Percentiles rank a stretch among this genome's conserved stretches.
These are phyloP conservation scores for Cepaea nemoralis DNA, from an alignment of 1,140 invertebrate species.

Conservation along the genomic window DNA sequence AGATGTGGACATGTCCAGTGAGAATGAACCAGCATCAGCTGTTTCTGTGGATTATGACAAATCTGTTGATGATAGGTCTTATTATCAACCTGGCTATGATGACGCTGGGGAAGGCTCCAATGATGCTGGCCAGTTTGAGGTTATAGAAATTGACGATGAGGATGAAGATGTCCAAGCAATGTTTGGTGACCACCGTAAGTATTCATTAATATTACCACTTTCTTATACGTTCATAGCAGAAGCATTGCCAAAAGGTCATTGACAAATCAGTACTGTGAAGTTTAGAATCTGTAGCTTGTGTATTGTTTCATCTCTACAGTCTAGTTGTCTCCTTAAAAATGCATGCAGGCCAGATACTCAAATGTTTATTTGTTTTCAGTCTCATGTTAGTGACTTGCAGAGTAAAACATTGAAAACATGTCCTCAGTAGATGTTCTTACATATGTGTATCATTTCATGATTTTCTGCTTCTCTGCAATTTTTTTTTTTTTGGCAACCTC, in stretches of 20 bases:
- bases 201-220: slow-evolving; percentile 14
- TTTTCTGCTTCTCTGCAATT: no score
- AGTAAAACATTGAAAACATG: no score
- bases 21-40: background rate
- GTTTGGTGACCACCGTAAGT: slow-evolving; percentile 32
- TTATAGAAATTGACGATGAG: slow-evolving; percentile 31
- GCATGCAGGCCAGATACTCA: no score
- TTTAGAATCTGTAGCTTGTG: no score
- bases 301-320: no score
- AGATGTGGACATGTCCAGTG: background rate
- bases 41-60: slow-evolving; percentile 12
- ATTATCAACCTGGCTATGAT: slow-evolving; percentile 12
- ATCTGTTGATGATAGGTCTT: slow-evolving; percentile 8
- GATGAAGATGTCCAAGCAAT: slow-evolving; percentile 23
- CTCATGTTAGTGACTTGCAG: no score
- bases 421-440: no score
- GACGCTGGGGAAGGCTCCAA: slow-evolving; percentile 16
- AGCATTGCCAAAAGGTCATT: background rate
- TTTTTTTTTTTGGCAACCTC: no score
- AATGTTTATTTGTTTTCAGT: no score
- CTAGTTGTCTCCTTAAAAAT: no score
- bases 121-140: slow-evolving; percentile 33
- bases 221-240: background rate
- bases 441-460: no score
- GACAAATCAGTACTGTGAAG: no score